phyloP scores from a whole-genome alignment of 2,888 invertebrate species.

The Malacosoma neustria region DNA sequence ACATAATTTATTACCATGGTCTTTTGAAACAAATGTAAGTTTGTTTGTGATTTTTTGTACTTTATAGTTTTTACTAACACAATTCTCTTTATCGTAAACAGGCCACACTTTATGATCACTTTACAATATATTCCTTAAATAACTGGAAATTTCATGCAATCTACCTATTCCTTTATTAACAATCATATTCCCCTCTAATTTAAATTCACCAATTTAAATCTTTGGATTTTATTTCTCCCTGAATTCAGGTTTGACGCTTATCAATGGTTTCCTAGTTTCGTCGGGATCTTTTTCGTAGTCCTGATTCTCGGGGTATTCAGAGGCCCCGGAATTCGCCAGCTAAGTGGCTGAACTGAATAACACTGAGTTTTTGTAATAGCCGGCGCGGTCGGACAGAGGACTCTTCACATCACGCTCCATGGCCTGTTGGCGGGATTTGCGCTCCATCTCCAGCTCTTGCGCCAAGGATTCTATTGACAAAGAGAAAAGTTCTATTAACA shows the following conservation, averaged over 20 bases:
- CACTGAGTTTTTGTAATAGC: constrained; percentile 93
- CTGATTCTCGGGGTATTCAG: constrained; percentile 50
- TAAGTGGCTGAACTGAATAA: constrained; percentile 91
- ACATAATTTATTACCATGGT: too few relatives aligned
- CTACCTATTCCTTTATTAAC: constrained; percentile 65
- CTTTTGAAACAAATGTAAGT: too few relatives aligned
- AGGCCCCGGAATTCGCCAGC: constrained; percentile 58
- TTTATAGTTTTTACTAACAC: too few relatives aligned
- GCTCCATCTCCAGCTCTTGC: constrained; percentile 90
- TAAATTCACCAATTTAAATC: constrained; percentile 29
- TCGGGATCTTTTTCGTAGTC: constrained; percentile 49
- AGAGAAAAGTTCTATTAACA: constrained; percentile 3
- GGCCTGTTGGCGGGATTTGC: constrained; percentile 87
- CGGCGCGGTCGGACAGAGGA: constrained; percentile 85
- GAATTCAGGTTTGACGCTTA: constrained; percentile 72
- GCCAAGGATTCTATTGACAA: constrained; percentile 86
- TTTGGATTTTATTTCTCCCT: constrained; percentile 61
- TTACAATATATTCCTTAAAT: too few relatives aligned
- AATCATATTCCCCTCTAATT: constrained; percentile 47
- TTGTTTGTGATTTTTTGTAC: too few relatives aligned
- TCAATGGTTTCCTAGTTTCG: constrained; percentile 64
- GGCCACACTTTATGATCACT: too few relatives aligned
- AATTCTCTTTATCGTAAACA: too few relatives aligned
- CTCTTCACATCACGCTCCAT: constrained; percentile 90
- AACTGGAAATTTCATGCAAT: constrained; percentile 32